Percentiles rank a stretch among this genome's conserved stretches.
phyloP scores from a whole-genome alignment of 2,888 invertebrate species.

The Dicranocentrus wangi region DNA sequence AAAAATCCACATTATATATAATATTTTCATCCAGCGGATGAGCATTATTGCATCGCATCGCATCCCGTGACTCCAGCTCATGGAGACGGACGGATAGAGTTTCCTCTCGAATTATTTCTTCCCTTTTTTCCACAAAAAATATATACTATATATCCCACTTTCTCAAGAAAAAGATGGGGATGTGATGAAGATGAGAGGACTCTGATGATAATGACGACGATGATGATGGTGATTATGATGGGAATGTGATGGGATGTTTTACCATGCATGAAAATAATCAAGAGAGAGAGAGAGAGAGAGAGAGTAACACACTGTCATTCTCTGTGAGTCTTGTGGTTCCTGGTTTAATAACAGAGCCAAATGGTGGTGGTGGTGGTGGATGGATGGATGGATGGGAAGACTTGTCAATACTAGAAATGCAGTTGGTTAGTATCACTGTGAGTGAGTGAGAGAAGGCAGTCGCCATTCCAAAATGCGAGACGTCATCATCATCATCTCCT shows the following conservation, averaged over 20 bases:
- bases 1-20: neutral
- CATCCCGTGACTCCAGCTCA: too few relatives aligned
- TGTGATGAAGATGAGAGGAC: conserved; percentile 36
- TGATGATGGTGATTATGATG: conserved; percentile 43
- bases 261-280: conserved; percentile 72
- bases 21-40: neutral
- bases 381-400: too few relatives aligned
- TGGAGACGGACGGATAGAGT: neutral
- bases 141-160: neutral
- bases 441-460: too few relatives aligned
- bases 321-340: conserved; percentile 63
- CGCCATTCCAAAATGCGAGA: conserved; percentile 58
- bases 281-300: conserved; percentile 30
- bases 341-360: conserved; percentile 71
- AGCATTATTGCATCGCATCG: neutral
- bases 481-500: conserved; percentile 6
- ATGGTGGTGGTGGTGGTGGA: conserved; percentile 6
- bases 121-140: neutral
- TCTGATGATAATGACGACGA: conserved; percentile 53
- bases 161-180: neutral
- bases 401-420: too few relatives aligned
- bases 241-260: conserved; percentile 39
- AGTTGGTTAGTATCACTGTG: too few relatives aligned
- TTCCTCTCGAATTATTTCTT: neutral
- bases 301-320: neutral